Conservation (phyloP, 2,888 invertebrate genomes). For the Andricus quercusramuli region DNA sequence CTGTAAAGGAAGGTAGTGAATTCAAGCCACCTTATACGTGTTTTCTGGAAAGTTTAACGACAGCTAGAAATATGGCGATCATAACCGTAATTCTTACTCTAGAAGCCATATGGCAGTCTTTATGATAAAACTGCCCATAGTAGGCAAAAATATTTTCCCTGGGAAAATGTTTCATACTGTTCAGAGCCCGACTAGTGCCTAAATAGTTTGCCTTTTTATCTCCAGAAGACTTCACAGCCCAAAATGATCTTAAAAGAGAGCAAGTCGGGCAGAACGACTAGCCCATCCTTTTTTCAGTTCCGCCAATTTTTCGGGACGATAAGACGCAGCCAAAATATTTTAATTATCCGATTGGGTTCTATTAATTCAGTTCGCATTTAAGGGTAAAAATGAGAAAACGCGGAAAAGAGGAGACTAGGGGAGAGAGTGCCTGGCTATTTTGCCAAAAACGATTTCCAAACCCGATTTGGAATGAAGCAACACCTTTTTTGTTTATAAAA, state of each 20-base stretch:
- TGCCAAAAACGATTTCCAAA: not conserved
- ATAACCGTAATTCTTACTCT: conserved; percentile 27
- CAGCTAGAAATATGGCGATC: conserved; percentile 24
- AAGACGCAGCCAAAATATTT: no score
- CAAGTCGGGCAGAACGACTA: no score
- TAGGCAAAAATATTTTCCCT: conserved; percentile 16
- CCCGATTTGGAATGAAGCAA: not conserved
- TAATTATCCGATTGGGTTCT: no score
- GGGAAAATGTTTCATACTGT: not conserved
- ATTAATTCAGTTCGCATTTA: no score
- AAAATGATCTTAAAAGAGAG: no score
- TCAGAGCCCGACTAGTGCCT: no score
- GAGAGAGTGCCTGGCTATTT: not conserved
- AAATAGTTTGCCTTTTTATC: not conserved
- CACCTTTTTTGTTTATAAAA: not conserved
- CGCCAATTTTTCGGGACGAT: no score
- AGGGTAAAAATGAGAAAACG: no score
- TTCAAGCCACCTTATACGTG: conserved; percentile 33
- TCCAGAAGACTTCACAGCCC: no score
- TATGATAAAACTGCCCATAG: conserved; percentile 29
- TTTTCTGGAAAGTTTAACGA: conserved; percentile 38
- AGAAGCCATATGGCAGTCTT: conserved; percentile 29
- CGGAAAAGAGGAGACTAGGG: no score
- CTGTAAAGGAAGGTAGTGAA: conserved; percentile 23
- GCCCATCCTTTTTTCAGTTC: no score